Base-by-base conservation (phyloP, 1,140 invertebrate genomes). In the Melipona quadrifasciata region DNA sequence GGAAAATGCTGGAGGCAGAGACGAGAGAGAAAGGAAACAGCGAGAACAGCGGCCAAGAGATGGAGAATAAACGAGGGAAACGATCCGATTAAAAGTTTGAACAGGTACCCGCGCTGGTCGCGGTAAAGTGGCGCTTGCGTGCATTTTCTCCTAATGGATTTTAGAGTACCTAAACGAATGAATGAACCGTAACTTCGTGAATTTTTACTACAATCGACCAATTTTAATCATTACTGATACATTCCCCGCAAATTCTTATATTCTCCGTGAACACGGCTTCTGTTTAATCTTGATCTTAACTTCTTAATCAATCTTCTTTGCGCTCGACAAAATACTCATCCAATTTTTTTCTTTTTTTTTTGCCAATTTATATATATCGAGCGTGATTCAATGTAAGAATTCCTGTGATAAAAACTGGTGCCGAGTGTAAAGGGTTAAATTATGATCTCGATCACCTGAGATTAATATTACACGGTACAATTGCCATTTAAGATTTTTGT, bases 21-120 rank as follows among this genome's bases (percentile, higher is more conserved):
- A 47, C 5, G 31, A 81, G 39, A 80, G 78, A 51, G 75, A 88
- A 83, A 90, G 27, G 73, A 86, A 73, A 27, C 19, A 34, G 51
- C n/a, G 51, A 10, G 51, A 16, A 39, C 31, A 19, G 47, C 19
- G 17, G 17, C 27, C 19, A 31, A 74, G 53, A 74, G 72, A 74
- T 24, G 74, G 51, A 34, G 75, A 78, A 86, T 81, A 82, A 90
- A 86, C 84, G 74, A 58, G 79, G 68, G 75, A 68, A 85, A 80
- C 80, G 72, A 89, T 90, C 89, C 84, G 91, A 93, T 93, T 91
- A 92, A 93, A 91, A 92, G 91, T 92, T 90, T 87, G 89, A 89
- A 87, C 84, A 84, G 83, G 71, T 74, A 71, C 34, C 61, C 71
- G 68, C 82, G 68, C 82, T 47, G 71, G 31, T 84, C 55, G 68